These are phyloP conservation scores for Hippocampus kuda DNA, from an alignment of 2,797 vertebrate species.

Conservation along the genomic window DNA sequence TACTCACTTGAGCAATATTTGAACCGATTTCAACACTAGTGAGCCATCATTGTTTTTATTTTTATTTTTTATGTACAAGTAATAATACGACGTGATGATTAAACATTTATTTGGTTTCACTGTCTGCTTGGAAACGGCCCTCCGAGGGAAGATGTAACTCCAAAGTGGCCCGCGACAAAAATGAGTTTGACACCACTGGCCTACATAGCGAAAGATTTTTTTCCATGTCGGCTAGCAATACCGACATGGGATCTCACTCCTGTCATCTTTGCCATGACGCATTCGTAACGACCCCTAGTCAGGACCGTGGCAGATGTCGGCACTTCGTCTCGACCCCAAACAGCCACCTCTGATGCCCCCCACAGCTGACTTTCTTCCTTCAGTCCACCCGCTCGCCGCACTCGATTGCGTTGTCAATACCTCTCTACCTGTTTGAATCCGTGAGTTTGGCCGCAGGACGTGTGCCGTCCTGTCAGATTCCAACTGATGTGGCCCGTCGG, in stretches of 20 bases:
- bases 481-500: slow-evolving; percentile 48
- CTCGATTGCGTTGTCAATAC: slow-evolving; percentile 56
- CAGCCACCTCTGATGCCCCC: slow-evolving; percentile 19
- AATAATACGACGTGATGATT: no score
- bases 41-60: no score
- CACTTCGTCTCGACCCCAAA: slow-evolving; percentile 51
- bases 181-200: no score
- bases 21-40: no score
- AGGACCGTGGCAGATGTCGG: slow-evolving; percentile 60
- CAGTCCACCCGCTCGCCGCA: slow-evolving; percentile 18
- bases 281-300: slow-evolving; percentile 53
- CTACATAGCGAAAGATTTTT: no score
- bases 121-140: no score
- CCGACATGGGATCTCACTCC: slow-evolving; percentile 50
- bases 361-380: not conserved
- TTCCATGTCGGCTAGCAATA: not conserved
- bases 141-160: no score
- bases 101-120: no score
- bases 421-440: slow-evolving; percentile 42
- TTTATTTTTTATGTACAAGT: no score
- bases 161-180: no score
- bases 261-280: slow-evolving; percentile 43
- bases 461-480: slow-evolving; percentile 50
- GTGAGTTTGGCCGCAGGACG: slow-evolving; percentile 29
- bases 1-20: no score